Evolutionary conservation across 2,888 invertebrate species (phyloP), one percentile per base, ranked within the genome.

Genomic region (Byasa hedistus): DNA sequence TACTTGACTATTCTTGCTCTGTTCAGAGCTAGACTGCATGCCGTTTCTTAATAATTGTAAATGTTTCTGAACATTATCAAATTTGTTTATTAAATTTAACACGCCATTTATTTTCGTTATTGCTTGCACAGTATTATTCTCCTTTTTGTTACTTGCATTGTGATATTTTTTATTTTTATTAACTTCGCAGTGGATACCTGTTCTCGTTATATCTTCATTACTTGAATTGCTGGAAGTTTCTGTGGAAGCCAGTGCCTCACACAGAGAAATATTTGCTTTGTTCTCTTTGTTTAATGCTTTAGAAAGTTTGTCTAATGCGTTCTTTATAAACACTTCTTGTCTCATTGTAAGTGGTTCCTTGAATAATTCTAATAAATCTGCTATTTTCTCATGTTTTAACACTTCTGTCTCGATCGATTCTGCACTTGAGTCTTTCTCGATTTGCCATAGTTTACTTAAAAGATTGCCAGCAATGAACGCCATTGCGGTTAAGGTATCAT

Each of bases 381-480:
- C 72, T 65, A 91, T 84, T 73, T 88, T 91, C 59, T 87, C 82
- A 65, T 87, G 86, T 75, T 88, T 89, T 17, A 89, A 66, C 21
- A 72, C 69, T 68, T 91, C 88, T 5, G 80, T 81, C 76, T 89
- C 87, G 36, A 78, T 71, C 0, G 86, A 82, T 56, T 83, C 81
- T 22, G 79, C 81, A 51, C 70, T 76, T 2, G 76, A 69, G 64
- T 85, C 85, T 72, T 85, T 87, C 74, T 90, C 88, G 76, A 91
- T 85, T 66, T 86, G 83, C 91, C 91, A 91, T 39, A 91, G 70
- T 72, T 87, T 87, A 69, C 87, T 89, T n/a, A 91, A 71, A 52
- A 91, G 71, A 75, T 89, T 89, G 0, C 91, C 91, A 70, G 91
- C 91, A 68, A 91, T 91, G 36, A 84, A 89, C 0, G 89, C 84